These are phyloP conservation scores for Chalcis sispes DNA, from an alignment of 2,888 invertebrate genomes.

Conservation along the genomic window DNA sequence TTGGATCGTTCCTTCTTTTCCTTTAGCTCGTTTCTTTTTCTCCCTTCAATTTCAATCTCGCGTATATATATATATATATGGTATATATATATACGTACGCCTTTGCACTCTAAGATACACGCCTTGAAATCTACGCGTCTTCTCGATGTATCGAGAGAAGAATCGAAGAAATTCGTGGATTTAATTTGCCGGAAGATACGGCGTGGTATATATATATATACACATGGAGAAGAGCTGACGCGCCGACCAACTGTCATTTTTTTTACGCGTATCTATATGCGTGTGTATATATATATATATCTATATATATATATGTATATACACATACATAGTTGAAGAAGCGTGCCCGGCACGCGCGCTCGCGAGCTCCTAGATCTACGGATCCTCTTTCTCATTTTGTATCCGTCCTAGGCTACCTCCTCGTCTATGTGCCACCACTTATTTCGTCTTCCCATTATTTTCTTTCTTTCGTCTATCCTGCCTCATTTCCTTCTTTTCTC, in stretches of 20 bases:
- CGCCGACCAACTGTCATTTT: constrained; percentile 58
- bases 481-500: neutral
- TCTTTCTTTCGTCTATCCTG: constrained; percentile 2
- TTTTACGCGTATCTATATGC: neutral
- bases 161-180: constrained; percentile 42
- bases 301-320: neutral
- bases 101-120: too few relatives aligned
- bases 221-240: neutral
- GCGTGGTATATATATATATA: constrained; percentile 40
- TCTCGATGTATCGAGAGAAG: constrained; percentile 38
- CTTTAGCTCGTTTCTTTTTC: neutral
- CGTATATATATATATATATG: too few relatives aligned
- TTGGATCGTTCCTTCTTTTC: neutral
- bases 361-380: neutral
- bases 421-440: too few relatives aligned
- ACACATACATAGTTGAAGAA: too few relatives aligned
- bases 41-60: too few relatives aligned
- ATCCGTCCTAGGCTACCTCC: constrained; percentile 17
- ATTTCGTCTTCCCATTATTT: neutral
- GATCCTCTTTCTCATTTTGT: too few relatives aligned
- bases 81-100: neutral
- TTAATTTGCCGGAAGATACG: constrained; percentile 62
- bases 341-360: constrained; percentile 56
- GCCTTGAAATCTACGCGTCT: too few relatives aligned
- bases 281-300: neutral